A percentile compares a stretch with the other conserved stretches of the same genome.
phyloP scores from a whole-genome alignment of 2,888 invertebrate genomes.

The Cosmia trapezina region DNA sequence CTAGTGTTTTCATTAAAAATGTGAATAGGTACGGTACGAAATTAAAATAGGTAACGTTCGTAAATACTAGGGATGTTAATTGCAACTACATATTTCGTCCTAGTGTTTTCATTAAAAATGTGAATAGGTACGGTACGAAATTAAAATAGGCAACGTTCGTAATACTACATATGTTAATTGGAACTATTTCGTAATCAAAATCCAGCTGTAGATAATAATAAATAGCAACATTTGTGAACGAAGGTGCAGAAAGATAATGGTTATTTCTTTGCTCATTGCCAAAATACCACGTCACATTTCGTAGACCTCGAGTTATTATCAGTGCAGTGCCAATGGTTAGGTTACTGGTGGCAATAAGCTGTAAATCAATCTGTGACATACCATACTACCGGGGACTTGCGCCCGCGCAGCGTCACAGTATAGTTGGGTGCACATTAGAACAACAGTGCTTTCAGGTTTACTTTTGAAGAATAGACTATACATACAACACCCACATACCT shows the following conservation, averaged over 20 bases:
- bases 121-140: too few species aligned
- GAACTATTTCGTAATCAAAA: background rate
- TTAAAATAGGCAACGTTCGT: too few species aligned
- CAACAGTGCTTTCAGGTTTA: background rate
- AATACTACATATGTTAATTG: too few species aligned
- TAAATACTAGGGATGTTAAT: too few species aligned
- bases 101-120: too few species aligned
- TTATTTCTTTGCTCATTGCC: background rate
- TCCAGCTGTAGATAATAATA: background rate
- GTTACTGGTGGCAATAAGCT: conserved; percentile 38
- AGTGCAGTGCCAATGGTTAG: conserved; percentile 35
- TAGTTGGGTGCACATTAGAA: conserved; percentile 18
- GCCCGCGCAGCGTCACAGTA: conserved; percentile 8
- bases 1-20: too few species aligned
- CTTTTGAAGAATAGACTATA: too few species aligned
- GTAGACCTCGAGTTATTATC: conserved; percentile 24
- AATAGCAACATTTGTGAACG: background rate
- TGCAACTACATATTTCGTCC: too few species aligned
- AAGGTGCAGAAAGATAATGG: background rate
- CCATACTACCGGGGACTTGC: conserved; percentile 43
- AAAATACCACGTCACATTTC: conserved; percentile 5
- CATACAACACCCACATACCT: too few species aligned
- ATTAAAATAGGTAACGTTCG: too few species aligned
- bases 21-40: too few species aligned
- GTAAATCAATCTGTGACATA: conserved; percentile 53